Evolutionary conservation across 1,140 invertebrate species (phyloP).

Genomic region (Probaryconus sp.): DNA sequence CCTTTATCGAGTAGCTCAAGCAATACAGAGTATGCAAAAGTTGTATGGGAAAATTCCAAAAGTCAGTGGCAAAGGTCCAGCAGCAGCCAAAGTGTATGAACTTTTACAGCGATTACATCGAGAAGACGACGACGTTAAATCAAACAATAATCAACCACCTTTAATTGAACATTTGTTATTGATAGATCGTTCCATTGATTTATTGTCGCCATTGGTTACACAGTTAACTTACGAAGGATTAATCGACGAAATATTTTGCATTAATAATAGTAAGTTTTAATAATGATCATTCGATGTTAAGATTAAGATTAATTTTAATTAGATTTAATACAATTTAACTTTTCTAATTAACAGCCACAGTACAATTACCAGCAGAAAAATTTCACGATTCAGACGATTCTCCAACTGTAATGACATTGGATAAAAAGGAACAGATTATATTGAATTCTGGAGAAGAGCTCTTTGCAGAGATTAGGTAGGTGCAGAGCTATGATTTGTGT

Average conservation of each 20-base stretch:
- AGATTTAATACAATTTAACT: too few species aligned
- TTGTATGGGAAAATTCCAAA: slow-evolving; percentile 93
- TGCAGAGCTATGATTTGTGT: too few species aligned
- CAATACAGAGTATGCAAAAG: slow-evolving; percentile 90
- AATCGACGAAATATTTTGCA: slow-evolving; percentile 93
- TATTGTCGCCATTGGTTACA: slow-evolving; percentile 93
- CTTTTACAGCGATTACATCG: slow-evolving; percentile 88
- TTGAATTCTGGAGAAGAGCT: slow-evolving; percentile 94
- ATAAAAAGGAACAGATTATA: slow-evolving; percentile 89
- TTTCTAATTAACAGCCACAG: slow-evolving; percentile 81
- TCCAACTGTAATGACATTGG: slow-evolving; percentile 80
- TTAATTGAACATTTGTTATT: slow-evolving; percentile 92
- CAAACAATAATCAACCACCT: slow-evolving; percentile 66
- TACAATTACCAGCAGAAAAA: slow-evolving; percentile 90
- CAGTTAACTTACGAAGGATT: slow-evolving; percentile 98
- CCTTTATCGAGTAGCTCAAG: slow-evolving; percentile 92
- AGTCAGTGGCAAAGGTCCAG: slow-evolving; percentile 93
- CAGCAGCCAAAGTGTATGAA: slow-evolving; percentile 93
- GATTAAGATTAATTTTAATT: too few species aligned
- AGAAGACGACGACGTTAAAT: slow-evolving; percentile 81
- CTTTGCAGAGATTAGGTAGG: slow-evolving; percentile 88
- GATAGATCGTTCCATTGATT: slow-evolving; percentile 93
- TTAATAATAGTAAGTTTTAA: slow-evolving; percentile 82
- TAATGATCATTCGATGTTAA: too few species aligned
- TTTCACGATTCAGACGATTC: slow-evolving; percentile 85